These are phyloP conservation scores for Drosophila mayaguana DNA, from an alignment of 2,888 invertebrate genomes.

Conservation along the genomic window DNA sequence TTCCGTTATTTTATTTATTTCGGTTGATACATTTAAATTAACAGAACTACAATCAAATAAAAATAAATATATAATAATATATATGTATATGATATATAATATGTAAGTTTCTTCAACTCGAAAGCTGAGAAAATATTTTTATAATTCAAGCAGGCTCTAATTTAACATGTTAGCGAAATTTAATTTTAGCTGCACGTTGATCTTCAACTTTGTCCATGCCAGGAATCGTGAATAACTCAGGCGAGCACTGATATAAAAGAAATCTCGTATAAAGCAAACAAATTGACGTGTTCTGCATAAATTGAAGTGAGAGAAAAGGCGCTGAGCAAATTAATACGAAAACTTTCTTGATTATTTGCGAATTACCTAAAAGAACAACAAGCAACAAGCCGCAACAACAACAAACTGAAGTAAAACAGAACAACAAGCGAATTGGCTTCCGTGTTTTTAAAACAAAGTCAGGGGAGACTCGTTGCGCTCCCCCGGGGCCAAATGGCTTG, in stretches of 20 bases:
- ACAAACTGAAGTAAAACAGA: constrained; percentile 19
- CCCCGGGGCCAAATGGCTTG: constrained; percentile 50
- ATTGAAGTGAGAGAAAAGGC: constrained; percentile 51
- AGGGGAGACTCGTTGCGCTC: constrained; percentile 36
- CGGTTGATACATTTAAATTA: too few species aligned
- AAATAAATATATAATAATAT: too few species aligned
- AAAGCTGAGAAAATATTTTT: not conserved
- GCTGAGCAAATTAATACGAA: constrained; percentile 70
- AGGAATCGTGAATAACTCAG: constrained; percentile 6
- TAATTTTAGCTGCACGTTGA: not conserved
- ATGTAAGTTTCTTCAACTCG: not conserved
- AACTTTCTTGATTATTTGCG: constrained; percentile 79
- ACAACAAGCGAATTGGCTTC: constrained; percentile 55
- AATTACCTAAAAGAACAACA: constrained; percentile 64
- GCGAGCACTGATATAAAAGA: constrained; percentile 2
- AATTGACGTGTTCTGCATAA: constrained; percentile 70
- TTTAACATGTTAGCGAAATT: not conserved
- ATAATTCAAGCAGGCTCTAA: not conserved
- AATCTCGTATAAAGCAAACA: constrained; percentile 15
- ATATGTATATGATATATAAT: too few species aligned
- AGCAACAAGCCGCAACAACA: constrained; percentile 3
- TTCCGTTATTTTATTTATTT: too few species aligned
- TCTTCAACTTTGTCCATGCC: not conserved
- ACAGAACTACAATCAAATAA: too few species aligned
- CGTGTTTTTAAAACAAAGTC: constrained; percentile 58